A percentile compares a stretch with the other conserved stretches of the same genome.
Conservation (phyloP, 2,888 invertebrate species). For the Drosophila lacicola region DNA sequence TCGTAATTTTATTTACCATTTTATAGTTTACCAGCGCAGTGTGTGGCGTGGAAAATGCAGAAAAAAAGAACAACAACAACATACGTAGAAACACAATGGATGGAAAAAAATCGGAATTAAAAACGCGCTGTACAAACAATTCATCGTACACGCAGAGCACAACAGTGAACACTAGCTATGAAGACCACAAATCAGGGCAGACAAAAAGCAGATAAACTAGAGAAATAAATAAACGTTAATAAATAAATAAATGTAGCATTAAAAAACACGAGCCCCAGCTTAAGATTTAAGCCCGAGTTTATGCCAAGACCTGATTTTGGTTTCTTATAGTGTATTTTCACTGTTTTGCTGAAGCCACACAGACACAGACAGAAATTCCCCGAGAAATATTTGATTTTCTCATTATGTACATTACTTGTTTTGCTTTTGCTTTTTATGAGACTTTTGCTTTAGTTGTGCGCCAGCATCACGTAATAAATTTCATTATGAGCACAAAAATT, state of each 20-base stretch:
- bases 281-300: neutral
- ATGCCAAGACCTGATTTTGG: neutral
- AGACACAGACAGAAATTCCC: conserved; percentile 6
- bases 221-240: neutral
- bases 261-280: neutral
- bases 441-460: conserved; percentile 39
- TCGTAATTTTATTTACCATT: conserved; percentile 48
- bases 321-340: conserved; percentile 4
- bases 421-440: conserved; percentile 52
- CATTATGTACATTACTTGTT: conserved; percentile 34
- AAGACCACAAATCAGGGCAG: neutral
- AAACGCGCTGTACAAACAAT: conserved; percentile 53
- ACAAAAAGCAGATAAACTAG: neutral
- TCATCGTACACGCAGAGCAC: conserved; percentile 23
- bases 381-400: conserved; percentile 41
- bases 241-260: neutral
- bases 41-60: conserved; percentile 50
- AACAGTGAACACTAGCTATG: conserved; percentile 32
- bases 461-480: conserved; percentile 72
- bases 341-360: conserved; percentile 43
- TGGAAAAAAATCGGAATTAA: conserved; percentile 42
- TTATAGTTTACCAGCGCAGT: conserved; percentile 37
- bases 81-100: neutral
- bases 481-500: conserved; percentile 52
- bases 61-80: conserved; percentile 34